Conservation (phyloP, 2,888 invertebrate species). For the Lepidocyrtinus sp. region DNA sequence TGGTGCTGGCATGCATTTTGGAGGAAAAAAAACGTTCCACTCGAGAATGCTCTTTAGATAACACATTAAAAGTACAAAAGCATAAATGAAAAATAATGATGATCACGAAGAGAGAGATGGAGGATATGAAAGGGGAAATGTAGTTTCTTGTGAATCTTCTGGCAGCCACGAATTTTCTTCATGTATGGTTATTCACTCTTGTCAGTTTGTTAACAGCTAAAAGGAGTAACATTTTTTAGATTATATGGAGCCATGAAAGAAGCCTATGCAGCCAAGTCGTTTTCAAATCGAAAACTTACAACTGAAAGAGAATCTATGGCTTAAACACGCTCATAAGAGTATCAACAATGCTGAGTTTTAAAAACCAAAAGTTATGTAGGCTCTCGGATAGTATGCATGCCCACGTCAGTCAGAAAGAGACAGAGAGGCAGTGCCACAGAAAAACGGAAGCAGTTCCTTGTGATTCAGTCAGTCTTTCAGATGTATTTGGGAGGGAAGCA, state of each 20-base stretch:
- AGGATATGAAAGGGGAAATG: neutral
- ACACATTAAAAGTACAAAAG: neutral
- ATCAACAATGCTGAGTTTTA: too few species aligned
- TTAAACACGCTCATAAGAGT: too few species aligned
- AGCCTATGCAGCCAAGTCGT: neutral
- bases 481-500: conserved; percentile 12
- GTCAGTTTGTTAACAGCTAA: neutral
- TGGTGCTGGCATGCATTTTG: too few species aligned
- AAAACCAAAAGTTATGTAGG: too few species aligned
- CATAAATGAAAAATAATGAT: neutral
- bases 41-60: neutral
- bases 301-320: neutral
- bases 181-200: neutral
- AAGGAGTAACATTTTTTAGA: neutral
- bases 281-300: neutral
- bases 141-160: neutral
- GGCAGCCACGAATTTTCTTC: neutral
- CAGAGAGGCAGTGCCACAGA: neutral
- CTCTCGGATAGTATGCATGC: too few species aligned
- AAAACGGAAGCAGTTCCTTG: neutral
- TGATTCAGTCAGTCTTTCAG: conserved; percentile 43
- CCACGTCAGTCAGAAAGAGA: neutral
- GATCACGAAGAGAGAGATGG: neutral
- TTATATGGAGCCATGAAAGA: neutral
- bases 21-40: neutral